phyloP scores from a whole-genome alignment of 2,888 invertebrate genomes.

The Eristalis intricaria region DNA sequence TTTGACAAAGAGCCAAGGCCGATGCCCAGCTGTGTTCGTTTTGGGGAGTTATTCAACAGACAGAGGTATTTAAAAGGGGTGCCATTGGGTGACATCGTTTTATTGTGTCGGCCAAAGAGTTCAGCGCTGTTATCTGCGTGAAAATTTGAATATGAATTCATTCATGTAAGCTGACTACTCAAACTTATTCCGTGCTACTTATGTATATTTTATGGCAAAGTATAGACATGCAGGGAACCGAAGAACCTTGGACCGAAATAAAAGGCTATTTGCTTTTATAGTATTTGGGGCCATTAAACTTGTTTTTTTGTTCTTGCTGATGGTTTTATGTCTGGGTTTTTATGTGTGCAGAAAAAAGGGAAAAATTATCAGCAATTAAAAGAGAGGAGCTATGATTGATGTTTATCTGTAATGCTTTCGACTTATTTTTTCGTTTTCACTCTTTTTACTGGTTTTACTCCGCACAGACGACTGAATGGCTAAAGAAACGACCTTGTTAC shows the following conservation, averaged over 20 bases:
- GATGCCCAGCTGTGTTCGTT: background rate
- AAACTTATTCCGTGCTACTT: background rate
- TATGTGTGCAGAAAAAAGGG: background rate
- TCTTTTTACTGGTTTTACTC: no score
- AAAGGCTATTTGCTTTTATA: background rate
- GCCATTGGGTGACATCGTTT: background rate
- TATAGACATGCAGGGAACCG: background rate
- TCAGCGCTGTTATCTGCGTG: background rate
- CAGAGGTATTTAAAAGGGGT: background rate
- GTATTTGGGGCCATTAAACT: background rate
- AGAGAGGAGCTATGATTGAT: background rate
- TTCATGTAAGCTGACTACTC: background rate
- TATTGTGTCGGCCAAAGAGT: background rate
- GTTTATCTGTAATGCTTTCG: background rate
- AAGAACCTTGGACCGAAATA: background rate
- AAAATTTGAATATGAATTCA: background rate
- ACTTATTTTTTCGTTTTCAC: background rate
- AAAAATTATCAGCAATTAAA: background rate
- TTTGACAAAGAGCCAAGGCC: background rate
- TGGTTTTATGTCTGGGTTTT: background rate
- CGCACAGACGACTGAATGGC: background rate
- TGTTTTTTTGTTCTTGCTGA: background rate
- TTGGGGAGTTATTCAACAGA: background rate
- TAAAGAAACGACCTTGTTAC: background rate
- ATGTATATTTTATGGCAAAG: background rate